Conservation (phyloP, 2,797 vertebrate genomes). For the Vespertilio murinus region DNA sequence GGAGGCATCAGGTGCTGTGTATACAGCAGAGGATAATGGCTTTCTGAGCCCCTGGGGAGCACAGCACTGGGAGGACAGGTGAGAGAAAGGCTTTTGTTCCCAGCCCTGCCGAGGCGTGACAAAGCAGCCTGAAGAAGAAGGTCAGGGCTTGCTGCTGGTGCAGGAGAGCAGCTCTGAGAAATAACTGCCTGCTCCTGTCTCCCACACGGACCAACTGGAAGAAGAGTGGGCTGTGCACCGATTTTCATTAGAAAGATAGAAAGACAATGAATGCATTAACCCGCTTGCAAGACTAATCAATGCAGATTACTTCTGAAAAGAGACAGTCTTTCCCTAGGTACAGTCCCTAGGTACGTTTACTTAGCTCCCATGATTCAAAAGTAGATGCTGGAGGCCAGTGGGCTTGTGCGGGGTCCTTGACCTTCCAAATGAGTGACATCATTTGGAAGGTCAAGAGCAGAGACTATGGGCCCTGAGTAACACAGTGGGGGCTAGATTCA, state of each 20-base stretch:
- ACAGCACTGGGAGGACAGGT: slow-evolving; percentile 3
- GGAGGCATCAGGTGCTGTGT: slow-evolving; percentile 58
- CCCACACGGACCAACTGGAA: neutral
- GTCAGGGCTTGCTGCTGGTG: neutral
- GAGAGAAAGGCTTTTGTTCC: slow-evolving; percentile 53
- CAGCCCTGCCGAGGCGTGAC: neutral
- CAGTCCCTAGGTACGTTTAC: too few relatives aligned
- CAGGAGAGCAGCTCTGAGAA: neutral
- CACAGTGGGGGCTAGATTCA: accelerated
- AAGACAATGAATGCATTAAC: neutral
- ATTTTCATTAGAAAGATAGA: neutral
- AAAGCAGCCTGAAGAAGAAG: slow-evolving; percentile 18
- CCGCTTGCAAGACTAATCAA: neutral
- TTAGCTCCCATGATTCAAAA: neutral
- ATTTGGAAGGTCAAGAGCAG: neutral
- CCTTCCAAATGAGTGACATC: neutral
- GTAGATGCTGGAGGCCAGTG: accelerated
- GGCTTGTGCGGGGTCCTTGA: too few relatives aligned
- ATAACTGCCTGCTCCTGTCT: neutral
- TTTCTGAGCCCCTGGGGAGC: neutral
- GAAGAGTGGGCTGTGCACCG: accelerated
- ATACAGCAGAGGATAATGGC: slow-evolving; percentile 44
- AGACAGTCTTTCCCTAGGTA: neutral
- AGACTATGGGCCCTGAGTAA: too few relatives aligned
- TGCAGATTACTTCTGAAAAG: neutral